Percentiles rank a stretch among this genome's conserved stretches.
These are phyloP conservation scores for Tribolium madens DNA, from an alignment of 1,140 invertebrate genomes.

Conservation along the genomic window DNA sequence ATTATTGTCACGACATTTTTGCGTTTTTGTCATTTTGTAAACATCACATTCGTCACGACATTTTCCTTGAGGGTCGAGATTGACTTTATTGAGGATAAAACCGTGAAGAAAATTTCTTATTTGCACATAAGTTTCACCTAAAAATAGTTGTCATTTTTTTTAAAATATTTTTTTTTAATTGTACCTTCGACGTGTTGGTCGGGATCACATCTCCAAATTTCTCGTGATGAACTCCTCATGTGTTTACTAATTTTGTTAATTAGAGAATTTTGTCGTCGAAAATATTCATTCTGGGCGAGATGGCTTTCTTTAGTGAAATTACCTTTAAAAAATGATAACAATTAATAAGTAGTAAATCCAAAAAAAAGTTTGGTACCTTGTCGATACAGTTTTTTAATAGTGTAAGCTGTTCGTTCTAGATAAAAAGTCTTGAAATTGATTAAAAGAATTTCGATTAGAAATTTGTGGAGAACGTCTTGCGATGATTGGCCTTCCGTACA, in stretches of 20 bases:
- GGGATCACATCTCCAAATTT: constrained; percentile 83
- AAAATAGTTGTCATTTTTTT: constrained; percentile 42
- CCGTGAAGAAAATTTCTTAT: constrained; percentile 85
- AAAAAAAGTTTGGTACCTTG: too few relatives aligned
- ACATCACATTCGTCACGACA: constrained; percentile 82
- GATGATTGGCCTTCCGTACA: constrained; percentile 70
- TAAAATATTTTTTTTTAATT: neutral
- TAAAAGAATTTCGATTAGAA: constrained; percentile 80
- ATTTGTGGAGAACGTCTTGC: constrained; percentile 82
- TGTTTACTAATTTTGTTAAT: constrained; percentile 75
- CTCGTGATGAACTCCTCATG: constrained; percentile 73
- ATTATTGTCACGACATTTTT: constrained; percentile 77
- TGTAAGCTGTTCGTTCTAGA: constrained; percentile 88
- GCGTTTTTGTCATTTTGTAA: constrained; percentile 74
- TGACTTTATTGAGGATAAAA: constrained; percentile 88
- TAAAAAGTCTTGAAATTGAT: constrained; percentile 85
- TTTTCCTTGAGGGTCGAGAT: constrained; percentile 77
- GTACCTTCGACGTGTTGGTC: constrained; percentile 72
- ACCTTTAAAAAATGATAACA: constrained; percentile 64
- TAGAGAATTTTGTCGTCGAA: constrained; percentile 73
- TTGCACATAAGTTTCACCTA: constrained; percentile 78
- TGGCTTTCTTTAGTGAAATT: constrained; percentile 75
- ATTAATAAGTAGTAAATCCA: too few relatives aligned
- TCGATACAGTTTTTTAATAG: constrained; percentile 78
- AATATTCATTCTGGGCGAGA: constrained; percentile 72